A percentile compares a stretch with the other conserved stretches of the same genome.
phyloP scores from a whole-genome alignment of 2,888 invertebrate genomes.

The Pollenia angustigena region DNA sequence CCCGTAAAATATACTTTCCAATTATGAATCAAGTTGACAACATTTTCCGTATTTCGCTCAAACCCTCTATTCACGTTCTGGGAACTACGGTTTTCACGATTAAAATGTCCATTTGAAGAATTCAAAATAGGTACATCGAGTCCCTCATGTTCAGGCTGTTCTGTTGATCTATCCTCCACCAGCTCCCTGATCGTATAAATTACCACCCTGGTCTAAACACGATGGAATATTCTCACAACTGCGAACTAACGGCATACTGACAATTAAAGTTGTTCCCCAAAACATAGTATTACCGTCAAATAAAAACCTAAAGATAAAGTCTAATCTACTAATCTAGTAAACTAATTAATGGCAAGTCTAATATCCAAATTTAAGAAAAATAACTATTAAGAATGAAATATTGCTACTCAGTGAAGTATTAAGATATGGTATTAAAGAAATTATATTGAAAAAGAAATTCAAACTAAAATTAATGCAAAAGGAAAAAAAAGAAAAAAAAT shows the following conservation, averaged over 20 bases:
- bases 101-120: not conserved
- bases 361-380: no score
- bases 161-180: not conserved
- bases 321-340: no score
- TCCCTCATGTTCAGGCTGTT: not conserved
- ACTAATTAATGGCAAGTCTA: no score
- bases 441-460: no score
- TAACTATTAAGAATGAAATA: no score
- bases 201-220: not conserved
- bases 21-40: not conserved
- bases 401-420: no score
- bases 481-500: no score
- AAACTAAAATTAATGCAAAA: no score
- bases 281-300: no score
- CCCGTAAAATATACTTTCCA: not conserved
- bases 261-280: not conserved
- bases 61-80: not conserved
- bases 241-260: not conserved
- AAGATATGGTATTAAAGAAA: no score
- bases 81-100: not conserved
- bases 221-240: constrained; percentile 3
- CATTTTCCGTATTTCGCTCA: not conserved
- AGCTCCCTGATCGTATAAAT: not conserved
- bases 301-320: no score
- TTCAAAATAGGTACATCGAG: no score